Percentiles rank a stretch among this genome's conserved stretches.
Evolutionary conservation across 2,113 vertebrate species (phyloP).

Genomic region (Malurus alboscapulatus): DNA sequence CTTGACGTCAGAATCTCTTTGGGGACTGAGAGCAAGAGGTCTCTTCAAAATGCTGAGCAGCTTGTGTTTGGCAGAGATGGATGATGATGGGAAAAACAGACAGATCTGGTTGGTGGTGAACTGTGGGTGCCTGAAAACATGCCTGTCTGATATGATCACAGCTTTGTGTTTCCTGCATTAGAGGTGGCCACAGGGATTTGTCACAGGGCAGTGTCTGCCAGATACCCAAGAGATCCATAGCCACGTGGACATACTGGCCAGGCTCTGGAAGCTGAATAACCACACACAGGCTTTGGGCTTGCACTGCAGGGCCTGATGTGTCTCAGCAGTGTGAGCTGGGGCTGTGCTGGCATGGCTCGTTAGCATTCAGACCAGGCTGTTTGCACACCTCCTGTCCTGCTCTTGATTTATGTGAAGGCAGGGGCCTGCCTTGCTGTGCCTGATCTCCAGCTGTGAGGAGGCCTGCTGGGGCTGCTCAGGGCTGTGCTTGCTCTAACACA

Average conservation of each 20-base stretch:
- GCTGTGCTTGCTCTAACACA: background rate
- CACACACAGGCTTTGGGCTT: background rate
- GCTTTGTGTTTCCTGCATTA: accelerated
- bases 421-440: background rate
- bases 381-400: background rate
- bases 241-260: background rate
- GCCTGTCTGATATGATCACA: background rate
- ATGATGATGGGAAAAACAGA: background rate
- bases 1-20: background rate
- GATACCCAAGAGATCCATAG: background rate
- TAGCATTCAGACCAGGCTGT: background rate
- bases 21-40: background rate
- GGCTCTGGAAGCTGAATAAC: background rate
- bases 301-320: background rate
- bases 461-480: background rate
- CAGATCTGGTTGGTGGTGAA: background rate
- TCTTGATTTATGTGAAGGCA: background rate
- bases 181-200: background rate
- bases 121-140: background rate
- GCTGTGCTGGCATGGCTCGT: background rate
- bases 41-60: background rate
- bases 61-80: background rate
- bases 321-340: background rate
- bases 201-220: background rate
- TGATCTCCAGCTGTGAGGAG: background rate